Evolutionary conservation across 2,113 vertebrate genomes (phyloP).

Genomic region (Otolemur garnettii): DNA sequence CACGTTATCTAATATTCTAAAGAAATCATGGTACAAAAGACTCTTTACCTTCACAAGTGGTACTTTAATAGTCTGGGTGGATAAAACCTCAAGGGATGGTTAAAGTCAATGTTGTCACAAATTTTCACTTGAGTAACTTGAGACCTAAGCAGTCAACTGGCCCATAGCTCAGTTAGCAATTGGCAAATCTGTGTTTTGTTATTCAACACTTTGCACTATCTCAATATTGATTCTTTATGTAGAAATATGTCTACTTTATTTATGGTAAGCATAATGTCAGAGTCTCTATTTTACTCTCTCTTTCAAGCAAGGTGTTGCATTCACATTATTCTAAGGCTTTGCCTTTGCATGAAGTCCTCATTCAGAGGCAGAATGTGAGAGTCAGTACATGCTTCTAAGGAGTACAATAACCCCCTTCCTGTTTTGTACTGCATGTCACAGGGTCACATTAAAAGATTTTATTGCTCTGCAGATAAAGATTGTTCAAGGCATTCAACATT

Average conservation of each 20-base stretch:
- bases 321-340: background rate
- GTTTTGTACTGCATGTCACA: conserved; percentile 67
- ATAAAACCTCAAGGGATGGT: background rate
- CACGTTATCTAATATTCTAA: background rate
- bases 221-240: background rate
- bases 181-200: background rate
- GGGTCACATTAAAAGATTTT: conserved; percentile 79
- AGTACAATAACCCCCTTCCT: conserved; percentile 55
- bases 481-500: conserved; percentile 84
- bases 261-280: background rate
- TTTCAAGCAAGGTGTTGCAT: conserved; percentile 51
- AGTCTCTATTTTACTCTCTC: background rate
- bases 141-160: background rate
- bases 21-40: background rate
- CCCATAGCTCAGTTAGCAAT: background rate
- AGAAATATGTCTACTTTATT: conserved; percentile 24
- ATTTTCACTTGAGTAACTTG: background rate
- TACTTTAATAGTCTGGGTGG: background rate
- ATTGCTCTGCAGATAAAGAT: conserved; percentile 86
- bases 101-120: background rate
- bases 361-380: conserved; percentile 27
- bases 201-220: background rate
- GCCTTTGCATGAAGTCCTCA: conserved; percentile 34
- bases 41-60: background rate
- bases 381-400: background rate